A percentile compares a stretch with the other conserved stretches of the same genome.
Evolutionary conservation across 2,888 invertebrate species (phyloP).

Genomic region (Eudiplozoon nipponicum): DNA sequence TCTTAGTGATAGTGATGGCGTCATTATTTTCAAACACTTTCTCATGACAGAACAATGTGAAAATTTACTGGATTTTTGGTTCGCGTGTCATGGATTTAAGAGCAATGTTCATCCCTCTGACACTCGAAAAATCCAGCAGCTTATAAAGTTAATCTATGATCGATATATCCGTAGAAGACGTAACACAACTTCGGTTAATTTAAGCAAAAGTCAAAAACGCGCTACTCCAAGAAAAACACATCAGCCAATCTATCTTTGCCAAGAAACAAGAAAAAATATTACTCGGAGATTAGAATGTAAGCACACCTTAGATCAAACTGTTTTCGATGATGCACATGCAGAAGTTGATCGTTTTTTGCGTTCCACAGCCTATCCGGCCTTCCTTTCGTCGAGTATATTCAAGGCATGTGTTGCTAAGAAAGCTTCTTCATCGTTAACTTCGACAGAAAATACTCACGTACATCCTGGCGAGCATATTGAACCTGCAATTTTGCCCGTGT

Average conservation of each 20-base stretch:
- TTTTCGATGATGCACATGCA: conserved; percentile 52
- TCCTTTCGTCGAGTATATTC: too few relatives aligned
- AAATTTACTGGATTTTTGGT: conserved; percentile 38
- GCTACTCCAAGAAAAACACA: too few relatives aligned
- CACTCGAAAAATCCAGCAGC: conserved; percentile 31
- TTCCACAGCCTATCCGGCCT: conserved; percentile 57
- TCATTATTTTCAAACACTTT: conserved; percentile 42
- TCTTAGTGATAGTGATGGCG: conserved; percentile 57
- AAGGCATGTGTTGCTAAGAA: too few relatives aligned
- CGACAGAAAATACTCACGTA: too few relatives aligned
- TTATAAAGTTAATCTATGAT: conserved; percentile 38
- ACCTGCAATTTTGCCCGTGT: too few relatives aligned
- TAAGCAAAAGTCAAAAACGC: too few relatives aligned
- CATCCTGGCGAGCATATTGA: too few relatives aligned
- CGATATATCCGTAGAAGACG: conserved; percentile 35
- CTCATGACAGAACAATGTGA: conserved; percentile 24
- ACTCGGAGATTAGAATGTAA: conserved; percentile 35
- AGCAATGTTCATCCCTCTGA: conserved; percentile 31
- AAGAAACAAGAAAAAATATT: conserved; percentile 45
- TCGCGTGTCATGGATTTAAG: conserved; percentile 34
- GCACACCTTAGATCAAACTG: conserved; percentile 37
- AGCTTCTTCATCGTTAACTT: too few relatives aligned
- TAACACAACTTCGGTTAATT: conserved; percentile 27
- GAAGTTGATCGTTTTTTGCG: conserved; percentile 51
- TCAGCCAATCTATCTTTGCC: conserved; percentile 43